Evolutionary conservation across 2,113 vertebrate genomes (phyloP).

Genomic region (Onychostruthus taczanowskii): DNA sequence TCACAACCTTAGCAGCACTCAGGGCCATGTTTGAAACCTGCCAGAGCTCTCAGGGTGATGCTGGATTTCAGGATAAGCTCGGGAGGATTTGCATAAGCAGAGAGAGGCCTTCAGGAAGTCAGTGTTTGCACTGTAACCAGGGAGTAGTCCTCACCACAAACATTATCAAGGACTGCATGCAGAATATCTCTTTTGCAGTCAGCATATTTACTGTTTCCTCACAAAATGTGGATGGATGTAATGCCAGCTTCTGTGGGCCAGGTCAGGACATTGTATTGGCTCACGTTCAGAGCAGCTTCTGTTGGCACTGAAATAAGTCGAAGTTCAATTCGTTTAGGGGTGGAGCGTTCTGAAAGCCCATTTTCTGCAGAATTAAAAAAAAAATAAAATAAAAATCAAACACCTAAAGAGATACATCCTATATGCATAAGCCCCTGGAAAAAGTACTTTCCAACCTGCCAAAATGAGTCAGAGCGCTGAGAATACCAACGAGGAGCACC

Average conservation of each 20-base stretch:
- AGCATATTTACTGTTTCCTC: background rate
- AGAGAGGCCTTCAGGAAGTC: background rate
- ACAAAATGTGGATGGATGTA: accelerated
- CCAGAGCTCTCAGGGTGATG: background rate
- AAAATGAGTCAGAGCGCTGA: background rate
- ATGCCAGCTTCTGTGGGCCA: background rate
- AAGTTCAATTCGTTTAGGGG: background rate
- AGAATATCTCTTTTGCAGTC: background rate
- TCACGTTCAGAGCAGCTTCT: background rate
- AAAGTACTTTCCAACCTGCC: background rate
- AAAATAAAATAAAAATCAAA: background rate
- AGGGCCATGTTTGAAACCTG: accelerated
- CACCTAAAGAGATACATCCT: background rate
- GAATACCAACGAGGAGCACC: background rate
- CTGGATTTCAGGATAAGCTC: background rate
- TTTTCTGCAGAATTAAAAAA: background rate
- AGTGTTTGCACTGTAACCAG: background rate
- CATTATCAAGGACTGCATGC: background rate
- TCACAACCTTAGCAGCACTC: background rate
- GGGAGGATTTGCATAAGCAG: background rate
- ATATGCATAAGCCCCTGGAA: background rate
- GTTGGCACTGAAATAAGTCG: background rate
- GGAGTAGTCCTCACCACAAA: background rate
- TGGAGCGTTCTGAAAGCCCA: background rate
- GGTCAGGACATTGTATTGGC: background rate